Evolutionary conservation across 1,140 invertebrate species (phyloP), one percentile per base, ranked within the genome.

Genomic region (Mya arenaria): DNA sequence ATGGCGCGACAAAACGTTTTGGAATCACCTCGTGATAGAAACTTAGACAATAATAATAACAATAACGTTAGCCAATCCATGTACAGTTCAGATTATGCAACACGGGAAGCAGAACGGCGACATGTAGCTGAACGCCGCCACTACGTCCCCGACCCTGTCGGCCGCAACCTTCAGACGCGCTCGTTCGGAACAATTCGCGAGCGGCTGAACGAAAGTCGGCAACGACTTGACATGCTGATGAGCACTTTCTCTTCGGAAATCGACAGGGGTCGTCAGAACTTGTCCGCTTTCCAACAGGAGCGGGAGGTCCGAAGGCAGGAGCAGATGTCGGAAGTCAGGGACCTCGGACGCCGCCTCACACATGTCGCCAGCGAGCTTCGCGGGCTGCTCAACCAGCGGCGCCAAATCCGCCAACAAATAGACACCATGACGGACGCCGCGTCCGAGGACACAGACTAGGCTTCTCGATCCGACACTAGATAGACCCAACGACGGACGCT

Each of bases 361-460:
- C 86, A 90, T 25, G 90, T 91, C 10, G 90, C 90, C 4, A 81
- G 75, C 44, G 89, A 90, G 74, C 82, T 91, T 17, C 82, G 88
- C 3, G 60, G 84, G 6, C 79, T 91, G 37, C 69, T 91, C 19
- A 82, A 85, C 56, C 85, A 86, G 19, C 78, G 90, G 19, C 82
- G 85, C 34, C 69, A 82, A 44, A 82, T 88, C 23, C 73, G 85
- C 1, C 66, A 32, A 19, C 82, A 82, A 25, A 77, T 84, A 23
- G 77, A 84, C 60, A 62, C 79, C 48, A 62, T 82, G 44, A 36
- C 82, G 25, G 82, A 86, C 37, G 73, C 80, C 15, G 74, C 52
- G 2, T 52, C 56, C 4, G 68, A 74, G 41, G 69, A 73, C 39
- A 10, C 44, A 34, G 52, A 60, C 56, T 73, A 52, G n/a, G n/a